phyloP scores from a whole-genome alignment of 2,113 vertebrate species.

The Pogonocichla stellata region DNA sequence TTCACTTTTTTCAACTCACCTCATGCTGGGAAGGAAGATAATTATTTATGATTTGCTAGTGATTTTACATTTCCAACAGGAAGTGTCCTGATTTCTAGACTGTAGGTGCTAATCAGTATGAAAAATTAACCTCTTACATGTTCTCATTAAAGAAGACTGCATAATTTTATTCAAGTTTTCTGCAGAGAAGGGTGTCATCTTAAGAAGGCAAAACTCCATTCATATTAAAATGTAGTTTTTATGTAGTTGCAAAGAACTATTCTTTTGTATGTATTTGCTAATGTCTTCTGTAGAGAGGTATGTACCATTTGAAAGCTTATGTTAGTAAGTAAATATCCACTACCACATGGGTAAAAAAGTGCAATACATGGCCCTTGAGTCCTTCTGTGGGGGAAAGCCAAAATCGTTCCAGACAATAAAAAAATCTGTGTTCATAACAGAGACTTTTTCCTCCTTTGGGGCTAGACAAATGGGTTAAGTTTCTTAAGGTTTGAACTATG shows the following conservation, averaged over 20 bases:
- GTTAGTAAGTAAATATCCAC: neutral
- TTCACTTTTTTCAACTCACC: neutral
- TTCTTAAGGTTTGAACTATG: neutral
- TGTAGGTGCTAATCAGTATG: neutral
- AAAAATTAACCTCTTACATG: neutral
- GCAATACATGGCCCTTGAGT: neutral
- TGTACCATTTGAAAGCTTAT: neutral
- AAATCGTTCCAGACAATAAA: neutral
- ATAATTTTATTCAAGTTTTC: neutral
- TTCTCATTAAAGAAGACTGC: neutral
- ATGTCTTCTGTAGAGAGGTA: neutral
- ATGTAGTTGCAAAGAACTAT: neutral
- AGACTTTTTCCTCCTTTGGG: neutral
- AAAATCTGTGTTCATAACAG: rapidly evolving
- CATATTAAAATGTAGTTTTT: neutral
- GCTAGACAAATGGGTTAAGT: neutral
- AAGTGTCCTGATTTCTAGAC: neutral
- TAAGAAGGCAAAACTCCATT: neutral
- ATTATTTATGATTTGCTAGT: neutral
- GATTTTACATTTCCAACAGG: neutral
- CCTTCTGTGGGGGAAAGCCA: neutral
- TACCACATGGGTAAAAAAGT: neutral
- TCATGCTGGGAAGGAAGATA: neutral
- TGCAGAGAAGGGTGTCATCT: neutral
- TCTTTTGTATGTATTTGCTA: neutral